Percentiles rank a stretch among this genome's conserved stretches.
Evolutionary conservation across 2,888 invertebrate genomes (phyloP).

Genomic region (Oligia strigilis): DNA sequence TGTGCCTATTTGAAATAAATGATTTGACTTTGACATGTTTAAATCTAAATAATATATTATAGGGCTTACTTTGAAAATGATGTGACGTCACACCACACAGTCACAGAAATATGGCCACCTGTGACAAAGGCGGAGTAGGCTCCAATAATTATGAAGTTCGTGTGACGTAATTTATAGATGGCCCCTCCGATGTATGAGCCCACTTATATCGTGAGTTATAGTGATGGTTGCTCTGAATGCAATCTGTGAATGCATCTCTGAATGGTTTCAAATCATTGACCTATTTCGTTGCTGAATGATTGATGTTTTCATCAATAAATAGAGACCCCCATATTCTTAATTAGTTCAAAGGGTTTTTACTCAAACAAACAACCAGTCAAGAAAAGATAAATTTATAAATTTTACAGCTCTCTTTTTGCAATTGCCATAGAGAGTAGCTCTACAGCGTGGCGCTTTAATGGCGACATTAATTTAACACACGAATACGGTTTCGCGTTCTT

Average conservation of each 20-base stretch:
- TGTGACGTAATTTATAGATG: not conserved
- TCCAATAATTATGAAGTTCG: not conserved
- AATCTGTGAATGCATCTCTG: slow-evolving; percentile 30
- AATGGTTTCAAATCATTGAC: slow-evolving; percentile 23
- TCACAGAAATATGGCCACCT: not conserved
- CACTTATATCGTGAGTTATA: slow-evolving; percentile 22
- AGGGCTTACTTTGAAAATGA: not conserved
- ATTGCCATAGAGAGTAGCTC: not conserved
- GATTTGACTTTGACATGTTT: too few relatives aligned
- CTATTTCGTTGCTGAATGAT: slow-evolving; percentile 17
- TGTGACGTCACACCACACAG: not conserved
- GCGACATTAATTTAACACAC: too few relatives aligned
- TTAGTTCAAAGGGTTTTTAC: slow-evolving; percentile 18
- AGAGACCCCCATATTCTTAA: not conserved
- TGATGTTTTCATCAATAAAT: slow-evolving; percentile 16
- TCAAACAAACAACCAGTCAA: not conserved
- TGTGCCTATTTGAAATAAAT: too few relatives aligned
- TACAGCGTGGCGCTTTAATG: too few relatives aligned
- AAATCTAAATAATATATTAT: not conserved
- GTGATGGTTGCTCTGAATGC: slow-evolving; percentile 9
- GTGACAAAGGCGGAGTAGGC: not conserved
- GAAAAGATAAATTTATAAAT: not conserved
- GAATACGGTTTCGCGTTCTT: too few relatives aligned
- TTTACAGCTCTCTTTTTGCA: not conserved
- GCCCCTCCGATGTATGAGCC: not conserved